A percentile compares a stretch with the other conserved stretches of the same genome.
phyloP scores from a whole-genome alignment of 2,797 vertebrate genomes.

The Tadarida brasiliensis region DNA sequence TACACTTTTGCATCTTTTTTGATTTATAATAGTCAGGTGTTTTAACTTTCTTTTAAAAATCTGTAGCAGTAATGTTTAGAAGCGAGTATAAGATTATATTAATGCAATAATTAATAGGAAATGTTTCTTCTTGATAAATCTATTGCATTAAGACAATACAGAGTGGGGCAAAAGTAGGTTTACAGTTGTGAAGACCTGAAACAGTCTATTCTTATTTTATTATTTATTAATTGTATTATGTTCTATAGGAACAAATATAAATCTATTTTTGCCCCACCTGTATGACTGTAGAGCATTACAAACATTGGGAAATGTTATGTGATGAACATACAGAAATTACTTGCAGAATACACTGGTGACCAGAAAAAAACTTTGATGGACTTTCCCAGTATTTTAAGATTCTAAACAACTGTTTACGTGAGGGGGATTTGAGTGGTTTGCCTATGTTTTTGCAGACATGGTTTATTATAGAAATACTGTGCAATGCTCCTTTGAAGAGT shows the following conservation, averaged over 20 bases:
- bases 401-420: background rate
- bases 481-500: background rate
- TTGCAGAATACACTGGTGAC: constrained; percentile 44
- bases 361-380: background rate
- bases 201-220: background rate
- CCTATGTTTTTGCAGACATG: background rate
- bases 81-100: constrained; percentile 64
- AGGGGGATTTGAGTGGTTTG: background rate
- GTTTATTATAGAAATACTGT: constrained; percentile 7
- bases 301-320: constrained; percentile 12
- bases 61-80: constrained; percentile 46
- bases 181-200: background rate
- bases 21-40: constrained; percentile 78
- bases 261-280: background rate
- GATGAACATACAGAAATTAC: constrained; percentile 41
- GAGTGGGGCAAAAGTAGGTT: background rate
- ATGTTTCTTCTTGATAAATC: constrained; percentile 67
- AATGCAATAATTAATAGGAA: constrained; percentile 77
- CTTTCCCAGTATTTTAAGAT: constrained; percentile 42
- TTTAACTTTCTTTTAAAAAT: constrained; percentile 78
- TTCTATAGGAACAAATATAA: background rate
- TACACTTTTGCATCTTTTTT: constrained; percentile 77
- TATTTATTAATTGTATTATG: background rate
- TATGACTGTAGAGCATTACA: constrained; percentile 48
- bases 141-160: constrained; percentile 57